Percentiles rank a stretch among this genome's conserved stretches.
Evolutionary conservation across 2,797 vertebrate species (phyloP).

Genomic region (Thripadectes ignobilis): DNA sequence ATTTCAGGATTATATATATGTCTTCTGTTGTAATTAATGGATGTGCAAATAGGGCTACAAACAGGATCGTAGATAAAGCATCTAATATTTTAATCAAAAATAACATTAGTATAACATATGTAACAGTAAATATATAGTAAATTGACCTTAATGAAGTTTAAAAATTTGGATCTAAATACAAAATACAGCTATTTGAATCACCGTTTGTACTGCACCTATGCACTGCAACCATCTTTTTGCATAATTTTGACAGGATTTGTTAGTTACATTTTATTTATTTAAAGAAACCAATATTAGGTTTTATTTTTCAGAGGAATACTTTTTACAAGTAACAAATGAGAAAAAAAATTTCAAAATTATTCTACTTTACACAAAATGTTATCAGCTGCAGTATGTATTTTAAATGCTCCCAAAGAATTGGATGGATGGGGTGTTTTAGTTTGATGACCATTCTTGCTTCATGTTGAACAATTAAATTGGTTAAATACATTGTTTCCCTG

Average conservation of each 20-base stretch:
- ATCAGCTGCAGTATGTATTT: neutral
- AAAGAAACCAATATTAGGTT: neutral
- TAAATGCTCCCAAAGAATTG: neutral
- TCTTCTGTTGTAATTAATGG: neutral
- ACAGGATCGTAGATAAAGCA: neutral
- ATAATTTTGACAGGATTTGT: neutral
- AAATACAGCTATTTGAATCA: neutral
- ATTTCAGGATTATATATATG: neutral
- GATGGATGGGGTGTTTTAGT: neutral
- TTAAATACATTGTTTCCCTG: slow-evolving; percentile 13
- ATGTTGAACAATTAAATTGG: neutral
- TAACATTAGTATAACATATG: neutral
- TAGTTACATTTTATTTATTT: neutral
- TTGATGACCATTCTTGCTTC: neutral
- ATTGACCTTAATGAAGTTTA: neutral
- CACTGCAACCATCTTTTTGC: neutral
- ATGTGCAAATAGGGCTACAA: neutral
- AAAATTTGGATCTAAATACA: neutral
- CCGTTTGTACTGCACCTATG: neutral
- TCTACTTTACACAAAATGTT: neutral
- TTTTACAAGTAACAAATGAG: neutral
- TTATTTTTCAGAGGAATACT: neutral
- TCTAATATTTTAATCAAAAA: neutral
- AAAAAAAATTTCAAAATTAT: neutral
- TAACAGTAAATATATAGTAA: neutral